These are phyloP conservation scores for Ovibos moschatus DNA, from an alignment of 2,113 vertebrate genomes.

Conservation along the genomic window DNA sequence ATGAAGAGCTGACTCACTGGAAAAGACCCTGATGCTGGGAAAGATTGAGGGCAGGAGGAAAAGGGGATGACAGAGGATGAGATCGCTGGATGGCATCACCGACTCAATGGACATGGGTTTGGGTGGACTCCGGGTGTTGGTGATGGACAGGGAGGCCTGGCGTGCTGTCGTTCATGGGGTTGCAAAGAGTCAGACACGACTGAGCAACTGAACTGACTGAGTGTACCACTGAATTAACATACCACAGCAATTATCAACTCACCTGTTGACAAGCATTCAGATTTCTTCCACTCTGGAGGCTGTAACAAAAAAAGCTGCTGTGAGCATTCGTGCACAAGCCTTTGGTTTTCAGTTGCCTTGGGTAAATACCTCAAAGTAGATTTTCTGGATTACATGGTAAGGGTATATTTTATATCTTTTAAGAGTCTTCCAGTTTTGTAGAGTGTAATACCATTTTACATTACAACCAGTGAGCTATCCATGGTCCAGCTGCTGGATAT, in stretches of 20 bases:
- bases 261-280: neutral
- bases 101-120: neutral
- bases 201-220: neutral
- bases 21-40: neutral
- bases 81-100: neutral
- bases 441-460: neutral
- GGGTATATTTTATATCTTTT: neutral
- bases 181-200: fast-evolving
- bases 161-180: neutral
- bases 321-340: neutral
- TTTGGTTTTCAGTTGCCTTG: neutral
- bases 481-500: neutral
- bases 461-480: neutral
- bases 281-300: neutral
- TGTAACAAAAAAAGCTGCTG: neutral
- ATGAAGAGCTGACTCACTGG: neutral
- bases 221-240: neutral
- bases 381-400: neutral
- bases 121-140: neutral
- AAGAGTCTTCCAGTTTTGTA: neutral
- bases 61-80: neutral
- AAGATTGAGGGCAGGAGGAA: neutral
- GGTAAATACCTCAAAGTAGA: neutral
- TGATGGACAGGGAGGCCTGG: neutral
- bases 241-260: neutral